Evolutionary conservation across 2,797 vertebrate species (phyloP), one percentile per base, ranked within the genome.

Genomic region (Bovichtus variegatus): DNA sequence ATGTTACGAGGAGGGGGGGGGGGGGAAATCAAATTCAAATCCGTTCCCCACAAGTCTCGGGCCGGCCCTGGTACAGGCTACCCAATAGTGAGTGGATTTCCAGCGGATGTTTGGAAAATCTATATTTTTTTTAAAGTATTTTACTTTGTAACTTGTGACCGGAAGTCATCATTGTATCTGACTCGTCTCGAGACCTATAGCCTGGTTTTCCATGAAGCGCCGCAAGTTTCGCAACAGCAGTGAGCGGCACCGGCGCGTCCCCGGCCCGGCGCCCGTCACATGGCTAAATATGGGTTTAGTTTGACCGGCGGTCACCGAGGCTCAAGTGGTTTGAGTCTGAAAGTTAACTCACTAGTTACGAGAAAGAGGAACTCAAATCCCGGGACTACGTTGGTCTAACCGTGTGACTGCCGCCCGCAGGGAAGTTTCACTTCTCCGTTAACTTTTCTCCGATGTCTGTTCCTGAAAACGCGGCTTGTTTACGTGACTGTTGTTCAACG

Each of bases 341-440:
- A 72, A 19, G 16, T 5, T 2, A 0, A 1, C 6, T 31, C 18
- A 4, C 4, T 67, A 5, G 3, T 34, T n/a, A 15, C 58, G 41
- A 18, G 51, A 87, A 84, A 66, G 76, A 74, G 85, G 85, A 91
- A 91, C 19, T 31, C 2, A 40, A 46, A 66, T 74, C 78, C 64
- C 41, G 59, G 78, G 71, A 79, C 71, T 38, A 67, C 76, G 76
- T 60, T 76, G 21, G 1, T 9, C 40, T 41, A 23, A 40, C 73
- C 86, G 64, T 84, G 89, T 90, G 91, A 91, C 83, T 21, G 59
- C 40, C 49, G 74, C 49, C 73, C 67, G 54, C 53, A 2, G 71
- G 57, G 6, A 72, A 81, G 43, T 87, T 88, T 86, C 68, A 31
- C 73, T 83, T 89, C 83, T 76, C 73, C 27, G 21, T 74, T 3